Conservation (phyloP, 2,113 vertebrate species). For the Colius striatus region DNA sequence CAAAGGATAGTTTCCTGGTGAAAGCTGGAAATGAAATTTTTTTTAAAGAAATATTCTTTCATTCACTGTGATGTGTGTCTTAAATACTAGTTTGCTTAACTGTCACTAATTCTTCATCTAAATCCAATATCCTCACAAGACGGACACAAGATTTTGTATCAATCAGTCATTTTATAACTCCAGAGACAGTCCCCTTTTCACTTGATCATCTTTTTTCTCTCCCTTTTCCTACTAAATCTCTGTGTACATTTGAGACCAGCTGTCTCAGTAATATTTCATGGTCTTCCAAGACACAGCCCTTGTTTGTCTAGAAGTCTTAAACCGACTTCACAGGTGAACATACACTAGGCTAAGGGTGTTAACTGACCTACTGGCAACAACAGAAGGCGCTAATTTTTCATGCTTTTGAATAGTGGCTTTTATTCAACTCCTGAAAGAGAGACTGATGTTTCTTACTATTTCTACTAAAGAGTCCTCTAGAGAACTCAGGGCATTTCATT, state of each 20-base stretch:
- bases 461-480: not conserved
- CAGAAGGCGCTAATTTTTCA: conserved; percentile 3
- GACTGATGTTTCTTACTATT: not conserved
- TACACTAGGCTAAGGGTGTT: not conserved
- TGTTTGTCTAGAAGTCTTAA: not conserved
- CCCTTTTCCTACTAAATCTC: not conserved
- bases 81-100: not conserved
- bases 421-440: not conserved
- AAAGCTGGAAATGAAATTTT: conserved; percentile 13
- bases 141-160: not conserved
- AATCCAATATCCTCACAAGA: not conserved
- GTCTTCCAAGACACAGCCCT: not conserved
- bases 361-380: not conserved
- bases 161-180: not conserved
- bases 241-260: not conserved
- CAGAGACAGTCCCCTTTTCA: not conserved
- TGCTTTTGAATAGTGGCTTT: not conserved
- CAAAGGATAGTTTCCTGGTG: not conserved
- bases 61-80: not conserved
- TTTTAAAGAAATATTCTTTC: not conserved
- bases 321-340: not conserved
- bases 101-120: not conserved
- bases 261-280: not conserved
- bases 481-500: not conserved
- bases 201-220: not conserved